Evolutionary conservation across 2,113 vertebrate genomes (phyloP).

Genomic region (Carettochelys insculpta): DNA sequence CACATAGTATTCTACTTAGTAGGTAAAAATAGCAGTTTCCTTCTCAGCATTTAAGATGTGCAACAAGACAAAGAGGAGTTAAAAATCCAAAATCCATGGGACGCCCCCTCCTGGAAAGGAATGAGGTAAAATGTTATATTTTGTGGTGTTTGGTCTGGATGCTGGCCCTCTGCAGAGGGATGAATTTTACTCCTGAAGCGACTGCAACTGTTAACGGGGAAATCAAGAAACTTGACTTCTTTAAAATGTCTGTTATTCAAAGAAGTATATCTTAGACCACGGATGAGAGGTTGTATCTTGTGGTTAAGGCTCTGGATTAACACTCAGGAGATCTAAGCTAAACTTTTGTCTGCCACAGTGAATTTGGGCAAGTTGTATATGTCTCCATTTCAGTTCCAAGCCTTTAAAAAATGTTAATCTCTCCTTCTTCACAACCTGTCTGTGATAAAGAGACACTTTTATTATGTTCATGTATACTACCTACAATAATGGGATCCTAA

Average conservation of each 20-base stretch:
- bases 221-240: neutral
- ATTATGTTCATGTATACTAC: neutral
- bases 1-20: neutral
- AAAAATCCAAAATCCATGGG: neutral
- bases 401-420: neutral
- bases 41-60: neutral
- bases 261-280: neutral
- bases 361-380: neutral
- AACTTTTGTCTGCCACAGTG: neutral
- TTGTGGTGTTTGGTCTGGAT: conserved; percentile 7
- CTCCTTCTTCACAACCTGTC: neutral
- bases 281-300: neutral
- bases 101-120: neutral
- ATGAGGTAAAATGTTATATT: neutral
- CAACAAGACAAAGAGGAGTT: conserved; percentile 10
- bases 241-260: neutral
- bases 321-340: neutral
- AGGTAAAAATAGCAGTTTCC: neutral
- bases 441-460: neutral
- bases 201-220: neutral
- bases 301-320: accelerated
- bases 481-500: neutral
- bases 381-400: neutral
- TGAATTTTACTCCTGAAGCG: neutral
- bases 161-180: neutral